Conservation (phyloP, 2,113 vertebrate genomes). For the Macquaria australasica region DNA sequence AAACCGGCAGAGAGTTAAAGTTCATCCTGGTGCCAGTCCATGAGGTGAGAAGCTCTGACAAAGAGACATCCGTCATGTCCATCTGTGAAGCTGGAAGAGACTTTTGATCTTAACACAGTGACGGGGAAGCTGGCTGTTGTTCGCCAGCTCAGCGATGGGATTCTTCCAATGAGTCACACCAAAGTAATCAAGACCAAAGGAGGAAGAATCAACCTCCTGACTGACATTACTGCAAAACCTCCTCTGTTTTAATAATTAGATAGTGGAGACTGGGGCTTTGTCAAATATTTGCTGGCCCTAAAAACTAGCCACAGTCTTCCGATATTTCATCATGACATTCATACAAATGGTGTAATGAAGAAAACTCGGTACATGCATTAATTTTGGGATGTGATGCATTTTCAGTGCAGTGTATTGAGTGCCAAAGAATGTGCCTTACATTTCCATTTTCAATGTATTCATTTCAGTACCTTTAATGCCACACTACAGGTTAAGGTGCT, state of each 20-base stretch:
- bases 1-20: background rate
- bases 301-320: background rate
- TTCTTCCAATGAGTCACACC: background rate
- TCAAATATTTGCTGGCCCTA: background rate
- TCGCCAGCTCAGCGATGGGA: background rate
- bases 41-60: slow-evolving; percentile 20
- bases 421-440: slow-evolving; percentile 9
- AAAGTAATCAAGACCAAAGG: slow-evolving; percentile 28
- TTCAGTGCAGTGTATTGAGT: background rate
- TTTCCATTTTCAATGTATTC: background rate
- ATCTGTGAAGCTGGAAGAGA: background rate
- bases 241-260: background rate
- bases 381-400: background rate
- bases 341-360: background rate
- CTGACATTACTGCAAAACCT: slow-evolving; percentile 9
- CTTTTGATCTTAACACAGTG: background rate
- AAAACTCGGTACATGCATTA: background rate
- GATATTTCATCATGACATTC: background rate
- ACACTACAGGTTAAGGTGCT: background rate
- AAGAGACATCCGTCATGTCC: background rate
- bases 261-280: background rate
- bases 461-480: background rate
- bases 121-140: background rate
- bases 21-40: background rate
- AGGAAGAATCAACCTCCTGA: slow-evolving; percentile 24